Percentiles rank a stretch among this genome's conserved stretches.
Evolutionary conservation across 2,113 vertebrate species (phyloP).

Genomic region (Coreoperca whiteheadi): DNA sequence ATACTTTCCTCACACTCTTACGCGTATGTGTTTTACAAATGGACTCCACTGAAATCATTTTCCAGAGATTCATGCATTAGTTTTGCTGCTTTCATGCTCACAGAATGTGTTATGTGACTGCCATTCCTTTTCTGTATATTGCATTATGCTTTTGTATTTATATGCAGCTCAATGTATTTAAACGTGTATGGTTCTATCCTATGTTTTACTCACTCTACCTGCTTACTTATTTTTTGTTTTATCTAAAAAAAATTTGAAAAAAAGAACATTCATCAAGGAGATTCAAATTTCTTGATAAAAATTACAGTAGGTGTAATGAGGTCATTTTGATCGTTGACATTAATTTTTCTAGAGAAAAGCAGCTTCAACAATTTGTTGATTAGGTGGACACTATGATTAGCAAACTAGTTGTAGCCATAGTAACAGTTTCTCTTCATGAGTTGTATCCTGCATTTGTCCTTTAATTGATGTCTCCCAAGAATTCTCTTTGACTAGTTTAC

Average conservation of each 20-base stretch:
- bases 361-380: constrained; percentile 16
- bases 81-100: constrained; percentile 8
- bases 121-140: not conserved
- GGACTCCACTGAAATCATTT: constrained; percentile 12
- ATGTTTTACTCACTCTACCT: not conserved
- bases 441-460: not conserved
- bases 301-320: constrained; percentile 26
- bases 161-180: not conserved
- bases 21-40: constrained; percentile 20
- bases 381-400: constrained; percentile 33
- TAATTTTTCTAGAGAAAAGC: constrained; percentile 4
- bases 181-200: not conserved
- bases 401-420: constrained; percentile 27
- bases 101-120: not conserved
- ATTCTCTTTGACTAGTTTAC: not conserved
- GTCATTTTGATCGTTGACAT: constrained; percentile 15
- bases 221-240: not conserved
- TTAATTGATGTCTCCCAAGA: not conserved
- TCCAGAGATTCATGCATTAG: not conserved
- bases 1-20: not conserved
- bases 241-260: too few relatives aligned
- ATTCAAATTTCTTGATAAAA: constrained; percentile 28
- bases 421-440: constrained; percentile 19
- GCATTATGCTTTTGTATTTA: not conserved
- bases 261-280: constrained; percentile 6